Conservation (phyloP, 2,113 vertebrate species). For the Sorex araneus region DNA sequence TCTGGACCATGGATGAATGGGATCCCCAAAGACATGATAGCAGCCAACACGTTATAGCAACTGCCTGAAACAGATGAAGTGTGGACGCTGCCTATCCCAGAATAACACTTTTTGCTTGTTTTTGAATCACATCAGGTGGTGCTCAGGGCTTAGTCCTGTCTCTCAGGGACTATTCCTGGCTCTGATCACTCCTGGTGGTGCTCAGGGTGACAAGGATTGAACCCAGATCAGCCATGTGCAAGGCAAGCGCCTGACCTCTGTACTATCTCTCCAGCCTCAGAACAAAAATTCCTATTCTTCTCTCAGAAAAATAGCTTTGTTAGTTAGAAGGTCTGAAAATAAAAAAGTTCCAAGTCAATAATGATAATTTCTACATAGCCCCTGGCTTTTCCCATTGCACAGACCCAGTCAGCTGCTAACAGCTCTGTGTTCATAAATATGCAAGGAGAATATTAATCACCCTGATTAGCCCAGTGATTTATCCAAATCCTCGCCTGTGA, state of each 20-base stretch:
- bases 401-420: conserved; percentile 48
- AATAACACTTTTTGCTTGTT: not conserved
- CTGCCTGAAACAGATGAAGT: not conserved
- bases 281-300: conserved; percentile 40
- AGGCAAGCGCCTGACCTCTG: no score
- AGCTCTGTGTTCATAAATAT: conserved; percentile 59
- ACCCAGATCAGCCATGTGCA: no score
- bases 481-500: not conserved
- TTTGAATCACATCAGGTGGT: no score
- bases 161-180: no score
- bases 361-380: conserved; percentile 2
- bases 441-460: conserved; percentile 62
- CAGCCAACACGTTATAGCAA: not conserved
- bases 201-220: no score
- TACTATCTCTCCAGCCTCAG: no score
- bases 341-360: conserved; percentile 50
- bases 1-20: not conserved
- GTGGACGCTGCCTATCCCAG: not conserved
- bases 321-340: conserved; percentile 45
- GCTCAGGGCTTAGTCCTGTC: no score
- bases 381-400: conserved; percentile 8
- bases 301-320: conserved; percentile 60
- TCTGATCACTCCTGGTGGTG: no score
- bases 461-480: conserved; percentile 58
- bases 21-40: not conserved